Conservation (phyloP, 2,113 vertebrate species). For the Tragelaphus scriptus region DNA sequence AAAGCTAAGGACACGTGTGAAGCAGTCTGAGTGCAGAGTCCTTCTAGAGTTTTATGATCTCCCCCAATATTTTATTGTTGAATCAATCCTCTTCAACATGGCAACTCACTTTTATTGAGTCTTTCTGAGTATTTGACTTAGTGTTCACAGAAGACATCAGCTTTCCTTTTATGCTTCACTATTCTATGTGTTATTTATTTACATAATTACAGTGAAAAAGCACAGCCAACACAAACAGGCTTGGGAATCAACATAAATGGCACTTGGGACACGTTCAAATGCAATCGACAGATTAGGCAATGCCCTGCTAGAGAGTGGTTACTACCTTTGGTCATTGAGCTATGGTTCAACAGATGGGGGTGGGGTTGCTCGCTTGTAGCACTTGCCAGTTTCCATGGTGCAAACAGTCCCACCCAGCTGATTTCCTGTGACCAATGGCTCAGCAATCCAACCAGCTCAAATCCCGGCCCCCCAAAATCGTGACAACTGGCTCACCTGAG, state of each 20-base stretch:
- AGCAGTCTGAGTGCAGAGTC: neutral
- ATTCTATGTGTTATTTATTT: neutral
- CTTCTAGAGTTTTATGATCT: neutral
- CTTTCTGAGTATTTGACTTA: neutral
- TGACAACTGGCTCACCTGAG: neutral
- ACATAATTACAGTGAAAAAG: neutral
- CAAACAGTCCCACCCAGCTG: neutral
- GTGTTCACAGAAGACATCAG: neutral
- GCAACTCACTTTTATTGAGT: neutral
- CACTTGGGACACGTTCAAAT: neutral
- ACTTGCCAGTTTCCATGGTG: accelerated
- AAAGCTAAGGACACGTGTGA: neutral
- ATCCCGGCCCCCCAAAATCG: too few relatives aligned
- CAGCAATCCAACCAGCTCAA: neutral
- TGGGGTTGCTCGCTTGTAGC: accelerated
- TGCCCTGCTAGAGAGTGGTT: neutral
- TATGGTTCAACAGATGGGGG: accelerated
- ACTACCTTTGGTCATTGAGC: accelerated
- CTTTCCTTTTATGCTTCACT: neutral
- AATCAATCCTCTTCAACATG: neutral
- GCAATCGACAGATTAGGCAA: accelerated
- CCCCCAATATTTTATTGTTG: neutral
- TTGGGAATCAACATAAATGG: neutral
- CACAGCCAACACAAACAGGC: neutral
- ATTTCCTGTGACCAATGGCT: neutral